phyloP scores from a whole-genome alignment of 2,888 invertebrate species.

The Eulithis prunata region DNA sequence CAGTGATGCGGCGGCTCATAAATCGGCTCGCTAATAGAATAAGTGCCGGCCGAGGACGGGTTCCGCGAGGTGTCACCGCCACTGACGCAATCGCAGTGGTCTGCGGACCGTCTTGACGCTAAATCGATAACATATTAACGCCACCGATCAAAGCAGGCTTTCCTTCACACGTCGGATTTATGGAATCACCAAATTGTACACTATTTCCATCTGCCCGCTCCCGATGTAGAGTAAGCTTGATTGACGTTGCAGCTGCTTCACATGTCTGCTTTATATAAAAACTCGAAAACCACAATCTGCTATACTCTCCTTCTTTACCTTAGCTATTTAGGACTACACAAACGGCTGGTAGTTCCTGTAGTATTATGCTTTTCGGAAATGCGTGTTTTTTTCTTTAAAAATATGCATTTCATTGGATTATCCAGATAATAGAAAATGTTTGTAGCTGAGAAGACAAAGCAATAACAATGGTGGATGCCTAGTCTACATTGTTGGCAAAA shows the following conservation, averaged over 20 bases:
- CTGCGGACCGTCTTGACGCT: constrained; percentile 69
- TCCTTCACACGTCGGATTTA: constrained; percentile 62
- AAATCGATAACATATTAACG: constrained; percentile 77
- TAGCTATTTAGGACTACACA: neutral
- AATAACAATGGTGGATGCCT: neutral
- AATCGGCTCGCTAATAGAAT: constrained; percentile 68
- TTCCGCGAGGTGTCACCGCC: constrained; percentile 65
- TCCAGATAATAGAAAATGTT: neutral
- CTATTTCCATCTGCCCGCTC: constrained; percentile 42
- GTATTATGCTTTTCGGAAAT: neutral
- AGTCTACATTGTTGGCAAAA: constrained; percentile 18
- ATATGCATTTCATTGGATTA: too few relatives aligned
- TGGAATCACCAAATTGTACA: constrained; percentile 50
- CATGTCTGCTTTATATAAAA: constrained; percentile 21
- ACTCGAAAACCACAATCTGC: constrained; percentile 8
- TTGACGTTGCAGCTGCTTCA: constrained; percentile 36
- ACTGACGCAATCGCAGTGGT: constrained; percentile 70
- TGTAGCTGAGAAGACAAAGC: neutral
- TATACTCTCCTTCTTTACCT: constrained; percentile 1
- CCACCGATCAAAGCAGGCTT: constrained; percentile 76
- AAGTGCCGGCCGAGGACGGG: constrained; percentile 63
- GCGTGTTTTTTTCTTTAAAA: neutral
- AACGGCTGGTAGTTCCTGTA: neutral
- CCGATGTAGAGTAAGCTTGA: constrained; percentile 32
- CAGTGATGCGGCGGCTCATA: constrained; percentile 57